Conservation (phyloP, 2,113 vertebrate genomes). For the Neotoma lepida region DNA sequence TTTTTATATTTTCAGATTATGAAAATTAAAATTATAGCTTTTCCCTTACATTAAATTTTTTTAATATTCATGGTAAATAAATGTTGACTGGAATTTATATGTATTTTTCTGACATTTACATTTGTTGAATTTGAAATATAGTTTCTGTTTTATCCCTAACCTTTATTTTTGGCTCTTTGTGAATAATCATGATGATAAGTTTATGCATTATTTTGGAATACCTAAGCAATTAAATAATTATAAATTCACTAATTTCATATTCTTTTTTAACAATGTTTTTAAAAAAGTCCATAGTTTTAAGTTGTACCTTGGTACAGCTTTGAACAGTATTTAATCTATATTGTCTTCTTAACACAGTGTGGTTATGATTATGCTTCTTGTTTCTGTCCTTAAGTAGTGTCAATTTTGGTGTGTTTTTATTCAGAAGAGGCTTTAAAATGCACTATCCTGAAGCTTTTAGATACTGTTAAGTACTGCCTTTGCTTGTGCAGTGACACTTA, state of each 20-base stretch:
- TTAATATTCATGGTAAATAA: constrained; percentile 27
- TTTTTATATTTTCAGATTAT: constrained; percentile 39
- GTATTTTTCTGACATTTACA: constrained; percentile 24
- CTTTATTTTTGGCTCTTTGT: constrained; percentile 38
- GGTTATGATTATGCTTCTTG: neutral
- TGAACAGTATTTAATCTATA: neutral
- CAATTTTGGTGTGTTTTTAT: constrained; percentile 36
- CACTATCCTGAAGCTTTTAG: neutral
- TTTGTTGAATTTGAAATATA: constrained; percentile 59
- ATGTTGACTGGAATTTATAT: neutral
- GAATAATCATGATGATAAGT: neutral
- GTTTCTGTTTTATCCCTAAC: constrained; percentile 33
- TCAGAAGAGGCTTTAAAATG: constrained; percentile 52
- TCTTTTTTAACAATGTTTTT: constrained; percentile 32
- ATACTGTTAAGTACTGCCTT: neutral
- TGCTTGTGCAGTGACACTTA: constrained; percentile 24
- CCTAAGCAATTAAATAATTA: constrained; percentile 42
- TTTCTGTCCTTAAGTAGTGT: neutral
- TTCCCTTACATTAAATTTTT: constrained; percentile 63
- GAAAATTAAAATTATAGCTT: constrained; percentile 29
- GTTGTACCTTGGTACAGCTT: constrained; percentile 47
- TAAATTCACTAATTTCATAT: constrained; percentile 50
- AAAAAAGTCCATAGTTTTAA: neutral
- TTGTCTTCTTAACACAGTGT: constrained; percentile 4
- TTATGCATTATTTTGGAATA: constrained; percentile 37